These are phyloP conservation scores for Drosophila chauvacae DNA, from an alignment of 1,140 invertebrate genomes.

Conservation along the genomic window DNA sequence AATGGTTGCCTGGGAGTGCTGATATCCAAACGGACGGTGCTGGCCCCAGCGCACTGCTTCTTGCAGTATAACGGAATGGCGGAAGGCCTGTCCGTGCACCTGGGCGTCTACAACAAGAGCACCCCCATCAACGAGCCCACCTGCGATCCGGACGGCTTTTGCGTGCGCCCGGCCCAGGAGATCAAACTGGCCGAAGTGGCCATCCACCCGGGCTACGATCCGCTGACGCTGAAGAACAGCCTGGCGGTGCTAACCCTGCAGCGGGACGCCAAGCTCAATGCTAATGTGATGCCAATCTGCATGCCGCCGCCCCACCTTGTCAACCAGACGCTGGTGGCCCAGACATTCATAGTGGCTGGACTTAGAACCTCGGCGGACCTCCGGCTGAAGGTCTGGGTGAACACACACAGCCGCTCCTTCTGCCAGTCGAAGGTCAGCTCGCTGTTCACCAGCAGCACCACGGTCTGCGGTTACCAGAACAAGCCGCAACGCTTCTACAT, in stretches of 20 bases:
- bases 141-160: constrained; percentile 56
- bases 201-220: constrained; percentile 67
- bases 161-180: constrained; percentile 62
- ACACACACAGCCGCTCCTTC: constrained; percentile 49
- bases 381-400: constrained; percentile 54
- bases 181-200: constrained; percentile 60
- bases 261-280: constrained; percentile 45
- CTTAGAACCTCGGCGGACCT: constrained; percentile 24
- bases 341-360: constrained; percentile 55
- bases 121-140: constrained; percentile 9
- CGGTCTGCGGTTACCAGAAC: constrained; percentile 53
- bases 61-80: constrained; percentile 47
- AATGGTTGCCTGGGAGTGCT: constrained; percentile 59
- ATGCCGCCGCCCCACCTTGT: constrained; percentile 53
- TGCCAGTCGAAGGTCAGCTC: constrained; percentile 37
- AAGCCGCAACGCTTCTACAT: constrained; percentile 22
- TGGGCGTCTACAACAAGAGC: constrained; percentile 67
- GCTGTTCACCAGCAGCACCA: constrained; percentile 48
- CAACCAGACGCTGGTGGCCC: constrained; percentile 51
- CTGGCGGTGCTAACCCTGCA: constrained; percentile 62
- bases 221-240: constrained; percentile 55
- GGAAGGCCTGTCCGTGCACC: constrained; percentile 59
- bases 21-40: constrained; percentile 53
- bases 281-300: constrained; percentile 63
- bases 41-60: constrained; percentile 71